Base-by-base conservation (phyloP, 2,797 vertebrate species). In the Mus caroli region DNA sequence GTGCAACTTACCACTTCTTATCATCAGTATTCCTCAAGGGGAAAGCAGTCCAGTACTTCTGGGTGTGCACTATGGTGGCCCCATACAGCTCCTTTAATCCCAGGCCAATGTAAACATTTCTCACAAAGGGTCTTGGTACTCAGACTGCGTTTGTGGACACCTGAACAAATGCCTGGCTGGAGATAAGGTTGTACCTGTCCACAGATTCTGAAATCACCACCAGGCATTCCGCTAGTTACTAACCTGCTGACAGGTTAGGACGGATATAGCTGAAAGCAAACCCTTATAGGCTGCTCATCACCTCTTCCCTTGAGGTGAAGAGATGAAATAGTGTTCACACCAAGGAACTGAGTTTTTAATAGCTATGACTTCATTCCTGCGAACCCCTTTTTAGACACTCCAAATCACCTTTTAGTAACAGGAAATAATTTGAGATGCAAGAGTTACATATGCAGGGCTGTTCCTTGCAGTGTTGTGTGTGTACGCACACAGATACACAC, bases 211-310 rank as follows among this genome's bases (percentile, higher is more conserved):
- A 83, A 82, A 84, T 19, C 8, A 54, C 73, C 90, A 46, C 58
- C 52, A 67, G 69, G 60, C 24, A 22, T 79, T 62, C 56, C 8
- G 37, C 56, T 78, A 28, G 46, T 6, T 24, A 78, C 26, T 46
- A 95, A 83, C 54, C 69, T 92, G 60, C 92, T 79, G 96, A 71
- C 90, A 89, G 64, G 34, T 64, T 83, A 93, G 85, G 91, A 90
- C 83, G 91, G 26, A 79, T 5, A 54, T 12, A 88, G 89, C 90
- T 71, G 50, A 93, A 64, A 90, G 78, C 64, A 91, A 95, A 88
- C 85, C 95, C 73, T 95, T 96, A 84, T 89, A 95, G 96, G 90
- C 92, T 92, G 83, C 24, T 86, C 85, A 94, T 91, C 94, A 92
- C 85, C 78, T 93, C 96, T 94, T 88, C 67, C 89, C 17, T 1